Conservation (phyloP, 2,797 vertebrate species). For the Rhincodon typus region DNA sequence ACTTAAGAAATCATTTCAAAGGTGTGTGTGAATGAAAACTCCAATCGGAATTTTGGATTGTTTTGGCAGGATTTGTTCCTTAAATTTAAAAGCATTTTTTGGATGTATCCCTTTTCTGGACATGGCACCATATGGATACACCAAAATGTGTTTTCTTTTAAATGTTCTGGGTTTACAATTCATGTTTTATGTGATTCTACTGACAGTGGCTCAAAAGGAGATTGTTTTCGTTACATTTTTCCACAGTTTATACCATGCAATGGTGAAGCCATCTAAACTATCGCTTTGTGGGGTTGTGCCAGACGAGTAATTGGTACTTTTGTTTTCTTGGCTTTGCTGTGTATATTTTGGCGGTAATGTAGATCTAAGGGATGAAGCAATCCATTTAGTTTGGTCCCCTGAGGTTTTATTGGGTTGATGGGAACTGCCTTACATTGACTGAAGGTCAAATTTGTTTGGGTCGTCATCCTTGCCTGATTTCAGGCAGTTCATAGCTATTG, state of each 20-base stretch:
- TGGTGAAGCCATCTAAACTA: slow-evolving; percentile 1
- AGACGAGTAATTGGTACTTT: background rate
- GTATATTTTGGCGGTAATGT: background rate
- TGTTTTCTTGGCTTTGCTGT: slow-evolving; percentile 6
- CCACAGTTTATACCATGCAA: background rate
- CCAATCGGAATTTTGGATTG: background rate
- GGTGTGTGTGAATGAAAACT: background rate
- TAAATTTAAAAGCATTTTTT: background rate
- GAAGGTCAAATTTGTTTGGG: slow-evolving; percentile 12
- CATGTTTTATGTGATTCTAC: background rate
- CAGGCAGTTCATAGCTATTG: background rate
- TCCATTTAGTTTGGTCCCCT: background rate
- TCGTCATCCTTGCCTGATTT: background rate
- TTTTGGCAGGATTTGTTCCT: background rate
- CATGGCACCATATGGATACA: too few species aligned
- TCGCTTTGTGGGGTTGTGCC: background rate
- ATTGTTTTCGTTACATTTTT: background rate
- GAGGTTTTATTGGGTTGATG: slow-evolving; percentile 17
- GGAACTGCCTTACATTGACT: slow-evolving; percentile 12
- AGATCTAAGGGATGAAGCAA: slow-evolving; percentile 1
- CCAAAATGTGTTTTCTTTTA: background rate
- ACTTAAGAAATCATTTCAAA: background rate
- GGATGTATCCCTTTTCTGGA: background rate
- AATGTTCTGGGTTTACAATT: background rate
- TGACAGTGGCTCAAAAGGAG: background rate